phyloP scores from a whole-genome alignment of 2,797 vertebrate species.

The Thunnus albacares region DNA sequence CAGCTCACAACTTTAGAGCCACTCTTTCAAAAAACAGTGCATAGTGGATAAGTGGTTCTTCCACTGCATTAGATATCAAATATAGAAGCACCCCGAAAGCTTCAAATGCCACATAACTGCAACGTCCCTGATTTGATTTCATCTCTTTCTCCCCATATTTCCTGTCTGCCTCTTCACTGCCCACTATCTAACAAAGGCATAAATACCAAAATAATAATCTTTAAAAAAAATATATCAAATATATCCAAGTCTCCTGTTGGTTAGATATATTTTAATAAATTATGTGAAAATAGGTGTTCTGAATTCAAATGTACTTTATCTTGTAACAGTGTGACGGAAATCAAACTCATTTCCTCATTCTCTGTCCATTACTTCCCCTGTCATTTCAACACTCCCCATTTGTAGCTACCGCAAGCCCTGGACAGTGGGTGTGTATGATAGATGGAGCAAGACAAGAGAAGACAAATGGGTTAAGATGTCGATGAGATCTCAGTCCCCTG shows the following conservation, averaged over 20 bases:
- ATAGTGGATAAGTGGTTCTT: background rate
- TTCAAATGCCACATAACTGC: background rate
- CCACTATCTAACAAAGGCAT: too few relatives aligned
- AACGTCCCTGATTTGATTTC: background rate
- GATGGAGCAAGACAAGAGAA: constrained; percentile 46
- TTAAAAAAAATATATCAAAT: too few relatives aligned
- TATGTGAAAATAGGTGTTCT: background rate
- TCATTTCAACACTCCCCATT: constrained; percentile 14
- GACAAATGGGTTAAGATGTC: constrained; percentile 48
- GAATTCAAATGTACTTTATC: background rate
- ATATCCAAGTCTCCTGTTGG: background rate
- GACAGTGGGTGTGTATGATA: constrained; percentile 41
- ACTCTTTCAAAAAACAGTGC: background rate
- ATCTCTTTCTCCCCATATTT: too few relatives aligned
- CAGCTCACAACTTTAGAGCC: constrained; percentile 30
- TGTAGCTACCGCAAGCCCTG: constrained; percentile 14
- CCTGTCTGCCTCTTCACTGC: too few relatives aligned
- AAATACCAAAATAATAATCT: too few relatives aligned
- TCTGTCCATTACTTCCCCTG: constrained; percentile 17
- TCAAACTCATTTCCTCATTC: constrained; percentile 6
- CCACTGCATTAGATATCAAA: background rate
- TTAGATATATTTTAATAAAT: background rate
- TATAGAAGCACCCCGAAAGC: too few relatives aligned
- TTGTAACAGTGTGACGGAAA: constrained; percentile 17
- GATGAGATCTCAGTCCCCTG: constrained; percentile 31